Conservation (phyloP, 1,140 invertebrate species). For the Linepithema humile region DNA sequence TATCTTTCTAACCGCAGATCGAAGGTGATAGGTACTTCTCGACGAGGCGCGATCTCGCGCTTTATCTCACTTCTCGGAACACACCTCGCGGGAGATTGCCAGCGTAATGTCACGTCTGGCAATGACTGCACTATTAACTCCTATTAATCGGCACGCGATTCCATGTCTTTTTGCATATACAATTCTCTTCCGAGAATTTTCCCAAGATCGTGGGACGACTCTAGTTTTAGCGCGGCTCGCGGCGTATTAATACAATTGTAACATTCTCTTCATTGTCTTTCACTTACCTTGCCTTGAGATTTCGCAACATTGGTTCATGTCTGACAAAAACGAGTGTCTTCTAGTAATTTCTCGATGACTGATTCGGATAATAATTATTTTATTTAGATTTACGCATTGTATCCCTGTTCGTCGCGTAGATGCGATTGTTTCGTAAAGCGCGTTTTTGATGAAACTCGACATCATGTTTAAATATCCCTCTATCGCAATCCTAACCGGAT, state of each 20-base stretch:
- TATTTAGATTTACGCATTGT: too few species aligned
- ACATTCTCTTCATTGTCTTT: conserved; percentile 50
- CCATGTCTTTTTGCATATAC: conserved; percentile 21
- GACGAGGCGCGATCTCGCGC: background rate
- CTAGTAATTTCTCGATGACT: background rate
- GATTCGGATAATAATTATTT: background rate
- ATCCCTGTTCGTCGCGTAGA: background rate
- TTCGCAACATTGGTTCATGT: background rate
- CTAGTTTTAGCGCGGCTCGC: background rate
- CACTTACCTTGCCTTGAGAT: background rate
- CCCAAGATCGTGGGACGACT: conserved; percentile 39
- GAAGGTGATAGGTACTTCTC: conserved; percentile 18
- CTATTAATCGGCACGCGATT: conserved; percentile 38
- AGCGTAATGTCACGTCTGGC: conserved; percentile 46
- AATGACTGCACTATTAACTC: conserved; percentile 56
- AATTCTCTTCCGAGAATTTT: conserved; percentile 44
- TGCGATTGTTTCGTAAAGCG: conserved; percentile 40
- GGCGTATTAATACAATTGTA: conserved; percentile 60
- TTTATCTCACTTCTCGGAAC: conserved; percentile 37
- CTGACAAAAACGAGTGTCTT: background rate
- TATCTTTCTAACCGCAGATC: conserved; percentile 36
- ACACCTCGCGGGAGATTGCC: conserved; percentile 33
- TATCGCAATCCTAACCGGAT: conserved; percentile 47
- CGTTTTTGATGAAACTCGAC: conserved; percentile 24
- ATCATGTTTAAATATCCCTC: conserved; percentile 22